A percentile compares a stretch with the other conserved stretches of the same genome.
Evolutionary conservation across 2,797 vertebrate species (phyloP).

Genomic region (Clarias platycephalus): DNA sequence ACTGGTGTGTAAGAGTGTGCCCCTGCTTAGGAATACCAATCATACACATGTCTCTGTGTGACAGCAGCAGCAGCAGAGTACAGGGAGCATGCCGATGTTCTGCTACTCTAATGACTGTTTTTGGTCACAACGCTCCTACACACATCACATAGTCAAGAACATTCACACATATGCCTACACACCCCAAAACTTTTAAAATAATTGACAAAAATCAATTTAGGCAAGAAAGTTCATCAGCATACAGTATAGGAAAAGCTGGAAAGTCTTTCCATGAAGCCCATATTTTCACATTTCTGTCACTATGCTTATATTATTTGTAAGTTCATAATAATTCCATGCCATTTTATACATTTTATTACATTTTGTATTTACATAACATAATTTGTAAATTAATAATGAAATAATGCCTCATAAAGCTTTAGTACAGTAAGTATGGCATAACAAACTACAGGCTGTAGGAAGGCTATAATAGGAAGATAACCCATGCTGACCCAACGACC

Average conservation of each 20-base stretch:
- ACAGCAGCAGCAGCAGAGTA: constrained; percentile 26
- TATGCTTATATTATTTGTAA: neutral
- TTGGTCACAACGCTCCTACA: constrained; percentile 47
- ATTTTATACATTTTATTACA: neutral
- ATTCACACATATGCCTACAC: constrained; percentile 13
- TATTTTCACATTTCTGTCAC: neutral
- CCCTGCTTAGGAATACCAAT: constrained; percentile 58
- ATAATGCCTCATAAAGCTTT: neutral
- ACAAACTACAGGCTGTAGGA: neutral
- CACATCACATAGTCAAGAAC: constrained; percentile 14
- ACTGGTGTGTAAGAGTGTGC: constrained; percentile 62
- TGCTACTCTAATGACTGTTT: constrained; percentile 51
- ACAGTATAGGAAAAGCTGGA: neutral
- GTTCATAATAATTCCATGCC: neutral
- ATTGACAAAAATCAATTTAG: neutral
- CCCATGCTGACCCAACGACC: neutral
- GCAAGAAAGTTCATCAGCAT: neutral
- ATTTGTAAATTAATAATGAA: neutral
- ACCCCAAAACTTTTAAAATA: neutral
- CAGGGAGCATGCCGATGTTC: constrained; percentile 44
- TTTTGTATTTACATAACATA: neutral
- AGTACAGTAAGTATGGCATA: neutral
- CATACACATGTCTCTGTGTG: constrained; percentile 57
- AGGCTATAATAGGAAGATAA: neutral
- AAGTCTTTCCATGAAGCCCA: neutral